A percentile compares a stretch with the other conserved stretches of the same genome.
Conservation (phyloP, 2,888 invertebrate genomes). For the Ectemnius cavifrons region DNA sequence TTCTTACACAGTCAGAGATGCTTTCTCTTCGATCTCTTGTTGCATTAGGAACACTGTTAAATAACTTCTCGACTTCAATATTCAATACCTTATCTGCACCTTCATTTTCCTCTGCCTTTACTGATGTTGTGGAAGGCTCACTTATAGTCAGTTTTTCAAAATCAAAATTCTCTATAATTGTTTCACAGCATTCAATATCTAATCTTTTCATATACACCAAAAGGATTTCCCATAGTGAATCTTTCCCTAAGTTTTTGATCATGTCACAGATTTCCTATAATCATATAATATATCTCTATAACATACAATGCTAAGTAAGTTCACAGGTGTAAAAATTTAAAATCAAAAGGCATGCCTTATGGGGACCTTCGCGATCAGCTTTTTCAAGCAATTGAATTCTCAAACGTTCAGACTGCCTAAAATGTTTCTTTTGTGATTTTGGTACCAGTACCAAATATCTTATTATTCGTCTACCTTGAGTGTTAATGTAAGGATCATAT, state of each 20-base stretch:
- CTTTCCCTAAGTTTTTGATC: not conserved
- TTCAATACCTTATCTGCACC: not conserved
- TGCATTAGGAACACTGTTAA: too few relatives aligned
- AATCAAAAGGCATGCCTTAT: not conserved
- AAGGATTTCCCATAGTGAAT: not conserved
- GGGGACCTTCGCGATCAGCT: not conserved
- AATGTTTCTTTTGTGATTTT: conserved; percentile 8
- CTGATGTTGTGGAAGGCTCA: conserved; percentile 19
- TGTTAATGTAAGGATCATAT: conserved; percentile 24
- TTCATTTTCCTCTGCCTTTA: conserved; percentile 6
- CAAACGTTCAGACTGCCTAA: conserved; percentile 9
- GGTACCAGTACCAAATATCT: conserved; percentile 11
- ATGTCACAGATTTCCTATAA: not conserved
- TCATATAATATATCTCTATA: not conserved
- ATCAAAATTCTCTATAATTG: not conserved
- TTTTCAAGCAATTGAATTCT: not conserved
- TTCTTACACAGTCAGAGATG: too few relatives aligned
- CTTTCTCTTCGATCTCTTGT: too few relatives aligned
- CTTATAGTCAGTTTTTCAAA: not conserved
- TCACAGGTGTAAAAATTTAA: too few relatives aligned
- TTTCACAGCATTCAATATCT: not conserved
- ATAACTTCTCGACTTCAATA: not conserved
- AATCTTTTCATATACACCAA: not conserved
- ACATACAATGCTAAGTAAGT: not conserved
- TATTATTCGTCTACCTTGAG: conserved; percentile 15